Evolutionary conservation across 2,113 vertebrate genomes (phyloP).

Genomic region (Vulpes vulpes): DNA sequence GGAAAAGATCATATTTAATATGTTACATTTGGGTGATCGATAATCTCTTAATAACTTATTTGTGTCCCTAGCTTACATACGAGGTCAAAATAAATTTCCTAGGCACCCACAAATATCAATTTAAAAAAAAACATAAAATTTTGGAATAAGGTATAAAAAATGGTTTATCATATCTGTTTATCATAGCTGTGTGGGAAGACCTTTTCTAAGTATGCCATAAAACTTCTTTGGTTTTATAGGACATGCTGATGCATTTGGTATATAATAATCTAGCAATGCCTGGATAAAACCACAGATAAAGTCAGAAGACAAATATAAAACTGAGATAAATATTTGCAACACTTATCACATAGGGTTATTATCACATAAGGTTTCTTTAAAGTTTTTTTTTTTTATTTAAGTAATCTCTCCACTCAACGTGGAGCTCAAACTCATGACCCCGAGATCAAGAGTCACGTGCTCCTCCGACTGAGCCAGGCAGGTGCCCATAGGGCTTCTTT

Average conservation of each 20-base stretch:
- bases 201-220: background rate
- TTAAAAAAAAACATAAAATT: background rate
- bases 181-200: background rate
- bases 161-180: background rate
- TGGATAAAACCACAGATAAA: slow-evolving; percentile 47
- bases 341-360: background rate
- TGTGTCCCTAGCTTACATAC: background rate
- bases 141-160: background rate
- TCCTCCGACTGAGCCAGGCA: background rate
- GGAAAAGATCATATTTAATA: background rate
- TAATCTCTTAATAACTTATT: background rate
- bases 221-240: background rate
- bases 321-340: background rate
- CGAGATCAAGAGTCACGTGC: background rate
- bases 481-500: background rate
- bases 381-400: background rate
- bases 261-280: background rate
- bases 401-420: background rate
- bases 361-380: background rate
- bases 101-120: background rate
- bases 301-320: slow-evolving; percentile 6
- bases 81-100: slow-evolving; percentile 54
- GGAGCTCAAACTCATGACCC: background rate
- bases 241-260: background rate
- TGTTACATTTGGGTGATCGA: background rate